Percentiles rank a stretch among this genome's conserved stretches.
Conservation (phyloP, 1,140 invertebrate genomes). For the Drosophila paulistorum region DNA sequence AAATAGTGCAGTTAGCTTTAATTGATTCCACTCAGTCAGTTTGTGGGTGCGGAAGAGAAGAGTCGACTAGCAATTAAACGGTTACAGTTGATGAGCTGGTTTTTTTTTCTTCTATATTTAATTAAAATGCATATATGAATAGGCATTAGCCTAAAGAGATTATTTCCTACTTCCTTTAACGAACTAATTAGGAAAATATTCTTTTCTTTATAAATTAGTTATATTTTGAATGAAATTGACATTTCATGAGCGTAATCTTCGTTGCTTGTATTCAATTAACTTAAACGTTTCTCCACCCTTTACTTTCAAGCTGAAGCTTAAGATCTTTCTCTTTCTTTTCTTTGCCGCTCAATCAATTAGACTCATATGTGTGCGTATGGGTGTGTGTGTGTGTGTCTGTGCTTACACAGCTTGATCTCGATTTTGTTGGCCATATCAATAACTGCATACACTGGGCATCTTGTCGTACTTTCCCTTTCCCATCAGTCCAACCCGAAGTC, state of each 20-base stretch:
- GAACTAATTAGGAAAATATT: neutral
- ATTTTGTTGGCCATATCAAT: constrained; percentile 58
- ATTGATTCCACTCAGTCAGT: constrained; percentile 4
- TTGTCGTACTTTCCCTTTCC: constrained; percentile 66
- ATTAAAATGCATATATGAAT: constrained; percentile 17
- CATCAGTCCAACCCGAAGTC: constrained; percentile 41
- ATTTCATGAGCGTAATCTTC: constrained; percentile 26
- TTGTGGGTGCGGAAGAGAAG: too few species aligned
- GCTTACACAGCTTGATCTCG: constrained; percentile 27
- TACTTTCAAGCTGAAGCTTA: neutral
- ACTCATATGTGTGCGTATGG: constrained; percentile 18
- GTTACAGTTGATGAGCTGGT: constrained; percentile 8
- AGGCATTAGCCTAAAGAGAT: neutral
- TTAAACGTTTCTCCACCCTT: constrained; percentile 65
- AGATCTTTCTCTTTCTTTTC: constrained; percentile 2
- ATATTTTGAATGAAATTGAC: constrained; percentile 6
- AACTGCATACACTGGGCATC: constrained; percentile 56
- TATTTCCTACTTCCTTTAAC: too few species aligned
- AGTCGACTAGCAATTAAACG: constrained; percentile 10
- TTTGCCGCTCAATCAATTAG: constrained; percentile 64
- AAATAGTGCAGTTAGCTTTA: constrained; percentile 27
- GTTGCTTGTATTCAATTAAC: constrained; percentile 57
- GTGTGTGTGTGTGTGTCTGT: constrained; percentile 9
- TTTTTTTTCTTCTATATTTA: neutral
- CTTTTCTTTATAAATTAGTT: neutral